These are phyloP conservation scores for Myoxocephalus aenaeus DNA, from an alignment of 2,797 vertebrate species.

Conservation along the genomic window DNA sequence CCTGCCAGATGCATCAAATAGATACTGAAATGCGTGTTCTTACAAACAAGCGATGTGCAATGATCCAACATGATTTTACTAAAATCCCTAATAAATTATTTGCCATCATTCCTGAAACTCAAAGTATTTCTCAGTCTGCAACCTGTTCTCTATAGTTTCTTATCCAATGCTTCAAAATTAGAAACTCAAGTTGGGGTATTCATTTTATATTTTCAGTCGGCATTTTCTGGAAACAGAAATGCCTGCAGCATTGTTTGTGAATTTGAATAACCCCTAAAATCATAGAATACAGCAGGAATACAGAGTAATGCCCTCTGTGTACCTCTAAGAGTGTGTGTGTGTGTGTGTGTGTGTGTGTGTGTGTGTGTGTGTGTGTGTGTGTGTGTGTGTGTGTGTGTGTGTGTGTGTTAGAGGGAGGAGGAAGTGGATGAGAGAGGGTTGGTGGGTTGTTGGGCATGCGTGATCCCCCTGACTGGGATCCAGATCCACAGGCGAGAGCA, in stretches of 20 bases:
- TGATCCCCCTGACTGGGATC: constrained; percentile 69
- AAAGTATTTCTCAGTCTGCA: constrained; percentile 37
- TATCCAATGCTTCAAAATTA: constrained; percentile 42
- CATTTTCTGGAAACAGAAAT: constrained; percentile 54
- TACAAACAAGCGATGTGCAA: constrained; percentile 31
- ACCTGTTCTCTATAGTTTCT: constrained; percentile 42
- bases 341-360: constrained; percentile 3
- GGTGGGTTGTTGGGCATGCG: constrained; percentile 50
- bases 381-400: not conserved
- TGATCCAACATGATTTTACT: constrained; percentile 24
- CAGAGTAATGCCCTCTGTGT: constrained; percentile 48
- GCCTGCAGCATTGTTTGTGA: constrained; percentile 65
- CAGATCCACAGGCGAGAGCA: constrained; percentile 60
- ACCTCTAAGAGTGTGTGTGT: constrained; percentile 62
- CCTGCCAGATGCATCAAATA: constrained; percentile 5
- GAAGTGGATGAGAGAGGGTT: constrained; percentile 34
- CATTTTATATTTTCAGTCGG: constrained; percentile 59
- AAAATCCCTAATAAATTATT: constrained; percentile 33
- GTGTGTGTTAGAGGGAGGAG: constrained; percentile 10
- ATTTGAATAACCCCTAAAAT: constrained; percentile 64
- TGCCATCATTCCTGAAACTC: constrained; percentile 29
- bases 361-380: not conserved
- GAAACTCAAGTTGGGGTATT: constrained; percentile 45
- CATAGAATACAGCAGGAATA: constrained; percentile 44
- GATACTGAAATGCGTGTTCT: constrained; percentile 26